phyloP scores from a whole-genome alignment of 2,888 invertebrate genomes.

The Rhagonycha fulva region DNA sequence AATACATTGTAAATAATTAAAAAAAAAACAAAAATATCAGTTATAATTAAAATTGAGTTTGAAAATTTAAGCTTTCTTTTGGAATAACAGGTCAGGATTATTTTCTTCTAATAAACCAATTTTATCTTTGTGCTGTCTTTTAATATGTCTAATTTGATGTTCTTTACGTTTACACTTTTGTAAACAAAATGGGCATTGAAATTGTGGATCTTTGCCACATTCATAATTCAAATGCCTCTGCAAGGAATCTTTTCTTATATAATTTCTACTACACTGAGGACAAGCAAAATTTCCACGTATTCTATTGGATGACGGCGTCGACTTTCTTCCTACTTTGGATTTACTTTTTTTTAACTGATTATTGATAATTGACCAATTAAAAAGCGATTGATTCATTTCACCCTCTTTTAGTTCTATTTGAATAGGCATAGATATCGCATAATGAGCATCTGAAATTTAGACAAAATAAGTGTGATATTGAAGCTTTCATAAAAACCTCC shows the following conservation, averaged over 20 bases:
- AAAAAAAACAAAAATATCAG: background rate
- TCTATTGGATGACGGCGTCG: constrained; percentile 54
- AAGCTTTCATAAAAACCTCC: background rate
- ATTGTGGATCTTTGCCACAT: constrained; percentile 73
- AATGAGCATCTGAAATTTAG: constrained; percentile 18
- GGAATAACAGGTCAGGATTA: constrained; percentile 48
- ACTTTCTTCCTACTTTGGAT: constrained; percentile 39
- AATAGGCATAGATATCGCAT: constrained; percentile 41
- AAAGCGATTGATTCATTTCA: constrained; percentile 29
- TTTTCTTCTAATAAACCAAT: constrained; percentile 56
- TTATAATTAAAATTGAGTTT: background rate
- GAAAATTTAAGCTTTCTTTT: background rate
- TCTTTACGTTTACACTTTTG: constrained; percentile 70
- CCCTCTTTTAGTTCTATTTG: constrained; percentile 47
- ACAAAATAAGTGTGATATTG: background rate
- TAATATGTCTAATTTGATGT: constrained; percentile 62
- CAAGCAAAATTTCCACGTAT: constrained; percentile 60
- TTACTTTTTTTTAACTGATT: constrained; percentile 7
- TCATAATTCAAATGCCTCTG: constrained; percentile 78
- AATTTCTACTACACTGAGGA: constrained; percentile 75
- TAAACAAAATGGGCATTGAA: constrained; percentile 71
- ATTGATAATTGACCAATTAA: constrained; percentile 29
- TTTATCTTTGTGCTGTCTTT: constrained; percentile 59
- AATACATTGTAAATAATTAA: background rate
- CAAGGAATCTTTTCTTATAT: constrained; percentile 76